Percentiles rank a stretch among this genome's conserved stretches.
Evolutionary conservation across 2,113 vertebrate genomes (phyloP).

Genomic region (Corythornis vintsioides): DNA sequence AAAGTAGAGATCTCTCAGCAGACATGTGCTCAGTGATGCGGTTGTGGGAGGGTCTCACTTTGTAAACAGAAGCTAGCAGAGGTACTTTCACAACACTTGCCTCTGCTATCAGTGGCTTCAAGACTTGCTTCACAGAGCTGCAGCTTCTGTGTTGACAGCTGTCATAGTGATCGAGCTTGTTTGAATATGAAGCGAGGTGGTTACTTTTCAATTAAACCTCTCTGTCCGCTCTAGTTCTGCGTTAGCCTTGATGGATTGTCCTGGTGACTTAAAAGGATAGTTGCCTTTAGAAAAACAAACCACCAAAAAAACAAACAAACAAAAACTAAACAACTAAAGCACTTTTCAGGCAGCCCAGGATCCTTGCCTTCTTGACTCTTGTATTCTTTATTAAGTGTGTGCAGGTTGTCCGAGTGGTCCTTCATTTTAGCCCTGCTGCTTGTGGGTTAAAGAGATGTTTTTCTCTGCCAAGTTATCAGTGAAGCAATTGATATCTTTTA

Average conservation of each 20-base stretch:
- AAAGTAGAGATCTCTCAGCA: not conserved
- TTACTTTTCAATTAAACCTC: not conserved
- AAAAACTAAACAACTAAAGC: not conserved
- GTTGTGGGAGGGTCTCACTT: conserved; percentile 67
- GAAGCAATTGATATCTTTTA: not conserved
- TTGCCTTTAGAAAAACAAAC: not conserved
- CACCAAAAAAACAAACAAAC: too few relatives aligned
- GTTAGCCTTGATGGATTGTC: not conserved
- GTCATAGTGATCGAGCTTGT: not conserved
- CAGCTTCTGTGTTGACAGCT: not conserved
- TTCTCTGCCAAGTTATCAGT: not conserved
- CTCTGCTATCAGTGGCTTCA: not conserved
- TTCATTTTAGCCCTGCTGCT: not conserved
- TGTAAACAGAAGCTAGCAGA: conserved; percentile 64
- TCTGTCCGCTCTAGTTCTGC: not conserved
- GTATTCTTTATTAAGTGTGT: not conserved
- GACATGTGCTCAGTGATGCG: conserved; percentile 67
- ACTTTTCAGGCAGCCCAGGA: not conserved
- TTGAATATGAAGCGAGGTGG: not conserved
- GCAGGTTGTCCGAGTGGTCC: not conserved
- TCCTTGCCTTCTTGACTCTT: not conserved
- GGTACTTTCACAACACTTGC: conserved; percentile 51
- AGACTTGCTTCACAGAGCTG: not conserved
- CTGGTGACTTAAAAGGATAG: not conserved
- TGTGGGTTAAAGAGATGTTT: not conserved